Percentiles rank a stretch among this genome's conserved stretches.
Evolutionary conservation across 2,113 vertebrate genomes (phyloP).

Genomic region (Pollimyrus isidori): DNA sequence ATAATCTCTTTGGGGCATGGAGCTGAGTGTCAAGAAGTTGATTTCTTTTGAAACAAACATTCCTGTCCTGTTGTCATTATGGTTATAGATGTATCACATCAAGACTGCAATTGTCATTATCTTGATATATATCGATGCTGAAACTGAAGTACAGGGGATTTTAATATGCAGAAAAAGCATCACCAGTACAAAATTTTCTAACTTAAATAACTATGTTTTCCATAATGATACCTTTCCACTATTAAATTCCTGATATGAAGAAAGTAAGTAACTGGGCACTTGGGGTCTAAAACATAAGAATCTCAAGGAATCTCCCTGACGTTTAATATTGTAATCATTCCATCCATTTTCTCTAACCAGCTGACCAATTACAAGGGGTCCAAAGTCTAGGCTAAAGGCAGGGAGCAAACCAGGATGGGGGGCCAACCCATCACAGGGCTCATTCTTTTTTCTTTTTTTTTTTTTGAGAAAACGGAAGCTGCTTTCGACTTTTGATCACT

Average conservation of each 20-base stretch:
- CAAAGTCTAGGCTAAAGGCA: too few species aligned
- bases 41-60: background rate
- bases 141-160: background rate
- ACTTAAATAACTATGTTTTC: background rate
- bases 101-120: background rate
- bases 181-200: slow-evolving; percentile 37
- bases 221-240: background rate
- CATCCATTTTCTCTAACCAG: too few species aligned
- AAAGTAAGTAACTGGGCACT: slow-evolving; percentile 30
- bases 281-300: slow-evolving; percentile 38
- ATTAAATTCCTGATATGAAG: slow-evolving; percentile 42
- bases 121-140: background rate
- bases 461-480: too few species aligned
- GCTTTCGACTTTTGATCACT: too few species aligned
- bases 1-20: background rate
- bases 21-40: background rate
- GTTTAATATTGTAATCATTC: slow-evolving; percentile 24
- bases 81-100: background rate
- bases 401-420: too few species aligned
- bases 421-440: too few species aligned
- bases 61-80: background rate
- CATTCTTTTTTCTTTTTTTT: too few species aligned
- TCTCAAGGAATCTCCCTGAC: slow-evolving; percentile 42
- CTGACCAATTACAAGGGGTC: too few species aligned
- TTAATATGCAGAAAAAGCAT: slow-evolving; percentile 46